Evolutionary conservation across 2,888 invertebrate species (phyloP).

Genomic region (Parnassius mnemosyne): DNA sequence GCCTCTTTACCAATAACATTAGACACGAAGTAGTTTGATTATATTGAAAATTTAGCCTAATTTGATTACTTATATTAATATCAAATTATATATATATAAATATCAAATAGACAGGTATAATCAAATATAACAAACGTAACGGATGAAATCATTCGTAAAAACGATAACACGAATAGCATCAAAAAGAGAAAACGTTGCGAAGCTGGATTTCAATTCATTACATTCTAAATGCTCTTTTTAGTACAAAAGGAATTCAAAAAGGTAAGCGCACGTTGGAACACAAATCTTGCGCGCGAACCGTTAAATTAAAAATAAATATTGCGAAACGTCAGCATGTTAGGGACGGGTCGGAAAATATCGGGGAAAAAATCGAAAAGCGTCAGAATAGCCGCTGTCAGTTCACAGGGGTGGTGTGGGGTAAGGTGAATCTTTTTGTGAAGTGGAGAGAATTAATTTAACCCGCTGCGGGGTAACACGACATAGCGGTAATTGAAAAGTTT

Average conservation of each 20-base stretch:
- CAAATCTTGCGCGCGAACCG: constrained; percentile 70
- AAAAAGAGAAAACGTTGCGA: constrained; percentile 34
- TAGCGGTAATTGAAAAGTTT: constrained; percentile 80
- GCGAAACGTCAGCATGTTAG: constrained; percentile 79
- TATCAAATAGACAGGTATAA: not conserved
- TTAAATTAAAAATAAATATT: constrained; percentile 81
- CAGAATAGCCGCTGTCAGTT: constrained; percentile 62
- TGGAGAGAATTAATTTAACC: constrained; percentile 81
- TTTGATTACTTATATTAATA: too few relatives aligned
- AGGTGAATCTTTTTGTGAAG: constrained; percentile 81
- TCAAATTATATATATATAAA: not conserved
- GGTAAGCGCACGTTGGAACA: constrained; percentile 64
- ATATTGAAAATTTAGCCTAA: too few relatives aligned
- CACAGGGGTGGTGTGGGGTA: constrained; percentile 57
- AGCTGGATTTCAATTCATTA: constrained; percentile 51
- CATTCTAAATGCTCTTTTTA: constrained; percentile 55
- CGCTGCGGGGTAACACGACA: constrained; percentile 81
- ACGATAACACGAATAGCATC: constrained; percentile 33
- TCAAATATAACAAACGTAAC: constrained; percentile 3
- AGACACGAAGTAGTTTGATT: too few relatives aligned
- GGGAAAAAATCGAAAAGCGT: constrained; percentile 59
- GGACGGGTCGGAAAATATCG: constrained; percentile 56
- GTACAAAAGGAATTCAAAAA: constrained; percentile 66
- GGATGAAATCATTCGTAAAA: constrained; percentile 16
- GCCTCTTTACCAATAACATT: too few relatives aligned